Evolutionary conservation across 2,113 vertebrate genomes (phyloP), one percentile per base, ranked within the genome.

Genomic region (Crocuta crocuta): DNA sequence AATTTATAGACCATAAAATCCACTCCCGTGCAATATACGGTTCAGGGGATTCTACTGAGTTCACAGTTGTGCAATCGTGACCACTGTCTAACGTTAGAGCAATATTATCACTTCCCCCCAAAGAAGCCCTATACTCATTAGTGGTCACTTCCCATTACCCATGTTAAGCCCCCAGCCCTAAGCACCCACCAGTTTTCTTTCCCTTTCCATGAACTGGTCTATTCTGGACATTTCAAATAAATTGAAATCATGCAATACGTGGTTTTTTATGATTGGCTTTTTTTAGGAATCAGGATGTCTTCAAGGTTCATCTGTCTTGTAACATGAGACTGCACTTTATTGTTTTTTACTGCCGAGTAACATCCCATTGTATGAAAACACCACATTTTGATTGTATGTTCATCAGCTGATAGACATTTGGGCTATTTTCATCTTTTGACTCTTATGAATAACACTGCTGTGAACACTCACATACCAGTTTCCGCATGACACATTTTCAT

Each of bases 91-190:
- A 95, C 48, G 78, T 33, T 71, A 55, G 68, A 50, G 26, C 28
- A 80, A 16, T 66, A 73, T 48, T 68, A 53, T 55, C 39, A 79
- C 4, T 6, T 16, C 3, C 12, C 35, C 3, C 12, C 35, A 33
- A 82, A 82, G 86, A 84, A 92, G 66, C 5, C 19, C 35, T 10
- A 16, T 24, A 26, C 8, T 43, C 23, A 5, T 5, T 80, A 31
- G 10, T 0, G 23, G 19, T 45, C 43, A 35, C 24, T 26, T 15
- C 5, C 5, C 9, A 12, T 21, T 5, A 24, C 16, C 26, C 53
- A 0, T 5, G 0, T 4, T 33, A 50, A 31, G 55, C 9, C 10
- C 35, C 21, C 39, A 28, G 2, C 11, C 12, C 15, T 71, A 53
- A 21, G 5, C 39, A 55, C 11, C 21, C 19, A 33, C 10, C 48